Percentiles rank a stretch among this genome's conserved stretches.
These are phyloP conservation scores for Tetraneura akinire DNA, from an alignment of 1,140 invertebrate species.

Conservation along the genomic window DNA sequence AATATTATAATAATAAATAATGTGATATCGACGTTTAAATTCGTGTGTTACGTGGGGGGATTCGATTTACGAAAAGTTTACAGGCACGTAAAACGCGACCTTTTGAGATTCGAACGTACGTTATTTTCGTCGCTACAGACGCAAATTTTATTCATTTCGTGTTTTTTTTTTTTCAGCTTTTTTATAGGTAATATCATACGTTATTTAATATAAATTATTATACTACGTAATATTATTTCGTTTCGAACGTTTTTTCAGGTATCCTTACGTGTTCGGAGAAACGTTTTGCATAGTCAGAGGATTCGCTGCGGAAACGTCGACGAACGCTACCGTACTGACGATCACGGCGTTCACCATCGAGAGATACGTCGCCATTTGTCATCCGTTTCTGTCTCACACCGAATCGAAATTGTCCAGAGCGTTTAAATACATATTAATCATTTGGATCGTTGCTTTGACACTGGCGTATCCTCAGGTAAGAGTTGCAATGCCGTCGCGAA, in stretches of 20 bases:
- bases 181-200: too few species aligned
- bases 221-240: too few species aligned
- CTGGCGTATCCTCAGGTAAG: conserved; percentile 72
- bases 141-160: too few species aligned
- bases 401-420: conserved; percentile 77
- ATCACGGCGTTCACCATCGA: conserved; percentile 94
- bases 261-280: conserved; percentile 86
- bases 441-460: conserved; percentile 72
- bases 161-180: too few species aligned
- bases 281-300: conserved; percentile 82
- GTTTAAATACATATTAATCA: conserved; percentile 69
- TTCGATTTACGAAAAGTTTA: too few species aligned
- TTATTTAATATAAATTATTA: too few species aligned
- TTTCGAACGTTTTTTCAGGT: conserved; percentile 60
- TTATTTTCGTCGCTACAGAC: too few species aligned
- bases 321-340: conserved; percentile 89
- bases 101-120: too few species aligned
- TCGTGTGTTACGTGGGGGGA: too few species aligned
- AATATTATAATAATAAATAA: too few species aligned
- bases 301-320: conserved; percentile 83
- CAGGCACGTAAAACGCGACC: too few species aligned
- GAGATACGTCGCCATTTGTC: conserved; percentile 91
- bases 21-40: too few species aligned
- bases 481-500: background rate
- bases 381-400: conserved; percentile 84